Percentiles rank a stretch among this genome's conserved stretches.
These are phyloP conservation scores for Gymnogyps californianus DNA, from an alignment of 2,113 vertebrate species.

Conservation along the genomic window DNA sequence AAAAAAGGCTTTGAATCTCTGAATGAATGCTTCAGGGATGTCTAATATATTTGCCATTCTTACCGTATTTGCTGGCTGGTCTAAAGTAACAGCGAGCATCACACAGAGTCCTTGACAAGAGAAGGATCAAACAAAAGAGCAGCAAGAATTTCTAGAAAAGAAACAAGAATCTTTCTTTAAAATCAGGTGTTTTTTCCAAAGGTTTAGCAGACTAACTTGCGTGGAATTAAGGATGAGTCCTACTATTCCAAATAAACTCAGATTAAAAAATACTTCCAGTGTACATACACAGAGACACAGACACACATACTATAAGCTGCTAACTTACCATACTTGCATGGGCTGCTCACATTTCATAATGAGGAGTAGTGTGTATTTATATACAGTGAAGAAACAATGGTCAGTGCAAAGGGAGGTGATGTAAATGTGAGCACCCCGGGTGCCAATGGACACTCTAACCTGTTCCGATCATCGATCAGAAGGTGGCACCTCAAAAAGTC, in stretches of 20 bases:
- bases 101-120: constrained; percentile 8
- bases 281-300: background rate
- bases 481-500: background rate
- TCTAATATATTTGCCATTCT: background rate
- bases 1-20: background rate
- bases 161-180: background rate
- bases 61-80: constrained; percentile 57
- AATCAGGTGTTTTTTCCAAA: background rate
- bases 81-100: constrained; percentile 47
- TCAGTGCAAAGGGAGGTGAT: background rate
- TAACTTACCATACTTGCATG: constrained; percentile 61
- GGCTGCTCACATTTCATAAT: background rate
- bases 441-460: constrained; percentile 14
- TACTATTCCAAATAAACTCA: background rate
- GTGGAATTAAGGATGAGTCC: background rate
- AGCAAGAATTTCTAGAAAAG: constrained; percentile 40
- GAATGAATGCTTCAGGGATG: background rate
- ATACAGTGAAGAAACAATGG: constrained; percentile 45
- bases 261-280: background rate
- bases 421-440: background rate
- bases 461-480: background rate
- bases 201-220: background rate
- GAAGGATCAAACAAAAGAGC: constrained; percentile 1
- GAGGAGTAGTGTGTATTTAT: background rate
- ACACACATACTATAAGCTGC: background rate